A percentile compares a stretch with the other conserved stretches of the same genome.
Evolutionary conservation across 35 echinoderm and acorn worm genomes (phyloP).

Genomic region (Heliocidaris tuberculata): DNA sequence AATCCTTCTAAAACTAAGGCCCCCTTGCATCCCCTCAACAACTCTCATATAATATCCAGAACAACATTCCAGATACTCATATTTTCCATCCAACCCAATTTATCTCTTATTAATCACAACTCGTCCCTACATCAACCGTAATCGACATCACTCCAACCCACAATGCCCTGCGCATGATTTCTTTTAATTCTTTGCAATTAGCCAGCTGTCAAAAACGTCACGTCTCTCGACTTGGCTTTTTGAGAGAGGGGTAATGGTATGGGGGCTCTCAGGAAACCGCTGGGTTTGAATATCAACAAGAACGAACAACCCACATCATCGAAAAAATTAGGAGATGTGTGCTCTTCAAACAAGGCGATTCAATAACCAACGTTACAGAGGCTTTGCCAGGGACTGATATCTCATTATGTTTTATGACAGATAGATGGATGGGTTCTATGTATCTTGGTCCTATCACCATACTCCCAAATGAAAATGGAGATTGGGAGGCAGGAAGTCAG

Average conservation of each 20-base stretch:
- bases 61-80: not conserved
- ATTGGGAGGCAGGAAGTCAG: not conserved
- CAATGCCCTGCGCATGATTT: constrained; percentile 35
- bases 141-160: constrained; percentile 7
- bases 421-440: not conserved
- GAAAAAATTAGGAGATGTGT: constrained; percentile 18
- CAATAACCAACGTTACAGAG: not conserved
- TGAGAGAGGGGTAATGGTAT: not conserved
- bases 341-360: not conserved
- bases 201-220: constrained; percentile 47
- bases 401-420: constrained; percentile 42
- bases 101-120: not conserved
- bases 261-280: not conserved
- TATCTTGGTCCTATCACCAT: not conserved
- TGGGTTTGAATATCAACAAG: constrained; percentile 16
- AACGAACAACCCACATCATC: constrained; percentile 20
- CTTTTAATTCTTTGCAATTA: constrained; percentile 44
- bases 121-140: not conserved
- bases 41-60: not conserved
- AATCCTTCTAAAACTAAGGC: not conserved
- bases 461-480: constrained; percentile 24
- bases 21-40: not conserved
- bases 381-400: not conserved
- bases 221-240: constrained; percentile 21
- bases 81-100: not conserved